phyloP scores from a whole-genome alignment of 2,113 vertebrate species.

The Petrocephalus zakoni region DNA sequence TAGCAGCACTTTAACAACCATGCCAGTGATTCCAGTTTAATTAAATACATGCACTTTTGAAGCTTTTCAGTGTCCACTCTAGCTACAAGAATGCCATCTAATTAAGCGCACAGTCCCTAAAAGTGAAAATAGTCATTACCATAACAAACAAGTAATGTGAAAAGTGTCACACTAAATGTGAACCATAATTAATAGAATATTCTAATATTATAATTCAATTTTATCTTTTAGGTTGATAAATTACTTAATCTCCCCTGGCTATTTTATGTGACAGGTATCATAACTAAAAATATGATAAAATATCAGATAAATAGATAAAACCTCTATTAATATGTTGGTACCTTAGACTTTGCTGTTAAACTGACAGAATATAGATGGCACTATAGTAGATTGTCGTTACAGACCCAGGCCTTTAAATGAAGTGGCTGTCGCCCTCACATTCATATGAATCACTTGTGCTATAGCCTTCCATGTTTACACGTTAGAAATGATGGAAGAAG shows the following conservation, averaged over 20 bases:
- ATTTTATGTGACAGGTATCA: neutral
- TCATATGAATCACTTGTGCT: neutral
- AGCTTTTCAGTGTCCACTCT: neutral
- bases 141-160: neutral
- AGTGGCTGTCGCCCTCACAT: neutral
- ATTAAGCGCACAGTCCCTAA: neutral
- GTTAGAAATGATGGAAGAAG: conserved; percentile 37
- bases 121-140: neutral
- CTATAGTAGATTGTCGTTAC: neutral
- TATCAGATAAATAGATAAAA: neutral
- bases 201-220: neutral
- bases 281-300: neutral
- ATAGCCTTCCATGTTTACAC: conserved; percentile 44
- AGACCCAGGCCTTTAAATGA: neutral
- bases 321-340: neutral
- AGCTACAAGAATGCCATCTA: neutral
- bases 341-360: neutral
- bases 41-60: neutral
- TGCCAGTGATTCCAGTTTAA: neutral
- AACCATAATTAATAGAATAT: neutral
- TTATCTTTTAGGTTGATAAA: neutral
- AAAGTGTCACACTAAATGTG: neutral
- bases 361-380: neutral
- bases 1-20: neutral
- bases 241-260: neutral